These are phyloP conservation scores for Eublepharis macularius DNA, from an alignment of 2,113 vertebrate genomes.

Conservation along the genomic window DNA sequence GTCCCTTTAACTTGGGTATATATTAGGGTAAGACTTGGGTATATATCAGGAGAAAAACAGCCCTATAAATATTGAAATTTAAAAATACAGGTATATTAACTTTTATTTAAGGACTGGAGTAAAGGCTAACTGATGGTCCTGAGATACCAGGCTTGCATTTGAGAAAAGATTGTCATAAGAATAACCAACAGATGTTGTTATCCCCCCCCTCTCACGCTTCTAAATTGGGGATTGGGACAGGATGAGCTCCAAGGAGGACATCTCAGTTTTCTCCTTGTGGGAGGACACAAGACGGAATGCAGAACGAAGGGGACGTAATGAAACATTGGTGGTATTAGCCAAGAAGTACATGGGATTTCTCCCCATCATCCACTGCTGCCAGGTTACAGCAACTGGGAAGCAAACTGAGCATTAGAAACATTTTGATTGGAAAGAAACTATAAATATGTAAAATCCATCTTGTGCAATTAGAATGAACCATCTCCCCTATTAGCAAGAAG, in stretches of 20 bases:
- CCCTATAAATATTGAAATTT: too few species aligned
- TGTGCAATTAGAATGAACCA: too few species aligned
- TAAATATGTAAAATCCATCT: too few species aligned
- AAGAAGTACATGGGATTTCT: neutral
- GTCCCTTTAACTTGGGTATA: too few species aligned
- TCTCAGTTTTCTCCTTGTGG: neutral
- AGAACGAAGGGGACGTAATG: neutral
- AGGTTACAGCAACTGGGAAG: neutral
- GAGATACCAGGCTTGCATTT: too few species aligned
- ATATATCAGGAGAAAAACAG: too few species aligned
- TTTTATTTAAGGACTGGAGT: too few species aligned
- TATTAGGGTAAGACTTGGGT: too few species aligned
- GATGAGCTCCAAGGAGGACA: neutral
- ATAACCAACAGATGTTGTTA: neutral
- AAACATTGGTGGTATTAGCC: neutral
- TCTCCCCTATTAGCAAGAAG: neutral
- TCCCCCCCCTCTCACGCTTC: neutral
- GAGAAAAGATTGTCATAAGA: neutral
- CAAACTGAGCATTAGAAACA: neutral
- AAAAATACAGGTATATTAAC: too few species aligned
- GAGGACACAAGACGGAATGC: neutral
- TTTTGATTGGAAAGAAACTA: neutral
- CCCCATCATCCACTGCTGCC: neutral
- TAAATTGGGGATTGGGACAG: neutral
- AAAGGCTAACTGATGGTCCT: too few species aligned